These are phyloP conservation scores for Rallus crepitans DNA, from an alignment of 2,797 vertebrate genomes.

Conservation along the genomic window DNA sequence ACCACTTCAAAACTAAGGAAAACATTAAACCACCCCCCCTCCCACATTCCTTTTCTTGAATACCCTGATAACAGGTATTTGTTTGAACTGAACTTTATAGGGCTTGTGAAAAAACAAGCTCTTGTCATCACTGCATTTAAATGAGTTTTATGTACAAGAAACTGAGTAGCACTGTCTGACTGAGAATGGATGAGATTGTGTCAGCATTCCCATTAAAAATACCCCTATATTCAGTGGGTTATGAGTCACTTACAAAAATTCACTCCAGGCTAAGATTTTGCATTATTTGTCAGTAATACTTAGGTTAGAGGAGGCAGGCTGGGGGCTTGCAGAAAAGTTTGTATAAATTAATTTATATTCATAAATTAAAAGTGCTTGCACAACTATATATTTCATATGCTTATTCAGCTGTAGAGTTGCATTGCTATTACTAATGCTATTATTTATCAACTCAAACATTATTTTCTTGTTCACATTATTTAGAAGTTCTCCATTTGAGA, in stretches of 20 bases:
- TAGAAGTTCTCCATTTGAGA: not conserved
- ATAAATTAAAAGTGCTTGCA: not conserved
- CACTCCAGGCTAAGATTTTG: not conserved
- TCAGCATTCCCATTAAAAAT: slow-evolving; percentile 46
- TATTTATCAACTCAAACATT: not conserved
- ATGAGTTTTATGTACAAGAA: slow-evolving; percentile 34
- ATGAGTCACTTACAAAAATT: slow-evolving; percentile 9
- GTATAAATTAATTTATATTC: not conserved
- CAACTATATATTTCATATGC: not conserved
- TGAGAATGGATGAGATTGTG: not conserved
- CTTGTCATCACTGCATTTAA: slow-evolving; percentile 53
- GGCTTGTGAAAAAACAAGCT: slow-evolving; percentile 18
- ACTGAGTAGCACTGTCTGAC: not conserved
- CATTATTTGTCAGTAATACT: slow-evolving; percentile 28
- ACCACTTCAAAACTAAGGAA: slow-evolving; percentile 72
- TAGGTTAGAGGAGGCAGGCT: not conserved
- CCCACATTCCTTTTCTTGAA: not conserved
- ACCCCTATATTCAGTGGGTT: not conserved
- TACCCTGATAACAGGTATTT: slow-evolving; percentile 24
- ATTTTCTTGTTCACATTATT: not conserved
- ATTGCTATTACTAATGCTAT: not conserved
- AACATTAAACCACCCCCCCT: slow-evolving; percentile 23
- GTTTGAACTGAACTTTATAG: slow-evolving; percentile 55
- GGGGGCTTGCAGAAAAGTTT: not conserved
- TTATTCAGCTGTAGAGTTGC: not conserved